phyloP scores from a whole-genome alignment of 2,797 vertebrate genomes.

The Alouatta caraya region DNA sequence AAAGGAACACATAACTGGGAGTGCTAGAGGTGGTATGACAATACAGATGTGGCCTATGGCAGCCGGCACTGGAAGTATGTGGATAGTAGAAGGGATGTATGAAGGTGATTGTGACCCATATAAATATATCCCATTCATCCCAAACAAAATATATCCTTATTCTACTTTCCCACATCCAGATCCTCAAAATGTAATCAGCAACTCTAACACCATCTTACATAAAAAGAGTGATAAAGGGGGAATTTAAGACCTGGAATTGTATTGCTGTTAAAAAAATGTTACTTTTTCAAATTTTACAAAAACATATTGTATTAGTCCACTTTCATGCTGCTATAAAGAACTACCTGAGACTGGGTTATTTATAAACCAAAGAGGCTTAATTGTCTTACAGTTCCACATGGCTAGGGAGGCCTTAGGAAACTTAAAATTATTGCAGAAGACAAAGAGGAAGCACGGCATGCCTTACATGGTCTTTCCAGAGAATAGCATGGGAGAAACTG shows the following conservation, averaged over 20 bases:
- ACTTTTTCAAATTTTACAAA: background rate
- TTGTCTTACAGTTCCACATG: too few relatives aligned
- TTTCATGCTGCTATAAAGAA: too few relatives aligned
- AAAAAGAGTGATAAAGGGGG: background rate
- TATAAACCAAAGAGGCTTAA: too few relatives aligned
- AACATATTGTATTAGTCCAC: background rate
- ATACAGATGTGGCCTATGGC: background rate
- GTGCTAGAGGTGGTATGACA: background rate
- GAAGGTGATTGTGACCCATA: background rate
- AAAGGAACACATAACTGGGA: background rate
- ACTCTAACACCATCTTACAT: background rate
- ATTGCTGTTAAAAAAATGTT: background rate
- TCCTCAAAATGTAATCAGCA: background rate
- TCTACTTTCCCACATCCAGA: background rate
- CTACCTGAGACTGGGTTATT: too few relatives aligned
- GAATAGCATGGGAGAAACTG: too few relatives aligned
- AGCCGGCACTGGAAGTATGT: background rate
- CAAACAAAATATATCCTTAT: background rate
- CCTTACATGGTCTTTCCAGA: too few relatives aligned
- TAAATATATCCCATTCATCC: background rate
- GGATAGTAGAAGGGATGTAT: background rate
- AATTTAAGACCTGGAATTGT: background rate
- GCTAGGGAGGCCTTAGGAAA: too few relatives aligned
- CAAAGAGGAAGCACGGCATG: too few relatives aligned
- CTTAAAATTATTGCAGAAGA: too few relatives aligned